Conservation (phyloP, 2,113 vertebrate species). For the Conger conger region DNA sequence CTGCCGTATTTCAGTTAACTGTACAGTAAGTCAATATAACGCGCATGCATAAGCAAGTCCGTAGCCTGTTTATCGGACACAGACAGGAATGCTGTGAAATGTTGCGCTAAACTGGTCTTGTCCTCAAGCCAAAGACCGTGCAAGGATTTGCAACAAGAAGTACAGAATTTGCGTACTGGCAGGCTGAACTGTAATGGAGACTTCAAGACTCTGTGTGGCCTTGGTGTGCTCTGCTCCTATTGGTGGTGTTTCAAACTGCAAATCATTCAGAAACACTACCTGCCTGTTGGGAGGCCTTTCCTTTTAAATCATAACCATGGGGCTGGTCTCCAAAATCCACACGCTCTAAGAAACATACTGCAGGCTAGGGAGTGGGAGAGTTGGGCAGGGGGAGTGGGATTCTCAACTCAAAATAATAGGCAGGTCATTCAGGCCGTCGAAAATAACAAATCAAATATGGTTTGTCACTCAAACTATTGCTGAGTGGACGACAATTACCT, state of each 20-base stretch:
- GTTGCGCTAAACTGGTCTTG: constrained; percentile 26
- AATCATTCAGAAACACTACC: neutral
- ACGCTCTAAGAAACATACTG: neutral
- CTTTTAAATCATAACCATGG: neutral
- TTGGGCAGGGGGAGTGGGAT: neutral
- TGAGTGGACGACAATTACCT: too few relatives aligned
- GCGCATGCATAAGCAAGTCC: constrained; percentile 18
- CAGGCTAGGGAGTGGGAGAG: neutral
- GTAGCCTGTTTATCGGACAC: constrained; percentile 27
- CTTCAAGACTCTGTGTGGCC: constrained; percentile 21
- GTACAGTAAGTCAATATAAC: constrained; percentile 28
- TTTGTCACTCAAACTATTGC: too few relatives aligned
- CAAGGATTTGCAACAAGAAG: constrained; percentile 12
- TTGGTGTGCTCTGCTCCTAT: neutral
- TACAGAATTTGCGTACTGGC: constrained; percentile 20
- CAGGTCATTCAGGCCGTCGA: too few relatives aligned
- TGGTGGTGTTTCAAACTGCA: neutral
- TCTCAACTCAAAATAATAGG: neutral
- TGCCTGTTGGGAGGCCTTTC: neutral
- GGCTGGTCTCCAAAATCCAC: neutral
- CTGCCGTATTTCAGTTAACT: constrained; percentile 31
- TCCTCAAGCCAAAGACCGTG: constrained; percentile 7
- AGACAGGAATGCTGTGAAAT: constrained; percentile 28
- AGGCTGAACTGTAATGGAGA: constrained; percentile 31
- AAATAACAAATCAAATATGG: too few relatives aligned